These are phyloP conservation scores for Sitodiplosis mosellana DNA, from an alignment of 1,140 invertebrate species.

Conservation along the genomic window DNA sequence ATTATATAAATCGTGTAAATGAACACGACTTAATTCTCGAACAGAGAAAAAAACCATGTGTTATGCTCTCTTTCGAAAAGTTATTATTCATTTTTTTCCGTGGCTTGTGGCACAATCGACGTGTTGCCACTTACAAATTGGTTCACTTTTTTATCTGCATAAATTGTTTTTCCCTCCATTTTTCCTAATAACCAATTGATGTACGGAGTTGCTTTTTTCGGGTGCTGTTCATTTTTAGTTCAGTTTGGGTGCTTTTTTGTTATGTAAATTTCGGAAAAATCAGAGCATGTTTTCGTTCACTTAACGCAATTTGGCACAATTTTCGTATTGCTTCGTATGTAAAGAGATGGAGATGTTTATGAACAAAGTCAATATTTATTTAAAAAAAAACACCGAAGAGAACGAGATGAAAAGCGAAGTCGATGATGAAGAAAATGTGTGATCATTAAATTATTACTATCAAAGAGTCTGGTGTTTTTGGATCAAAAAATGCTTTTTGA, in stretches of 20 bases:
- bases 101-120: no score
- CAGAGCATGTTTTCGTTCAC: neutral
- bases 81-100: no score
- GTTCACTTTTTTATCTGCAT: no score
- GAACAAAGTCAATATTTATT: neutral
- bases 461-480: neutral
- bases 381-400: neutral
- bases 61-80: no score
- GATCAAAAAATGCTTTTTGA: no score
- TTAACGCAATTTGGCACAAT: neutral
- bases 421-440: neutral
- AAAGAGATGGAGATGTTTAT: neutral
- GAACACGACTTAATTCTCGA: no score
- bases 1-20: no score
- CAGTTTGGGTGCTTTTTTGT: neutral
- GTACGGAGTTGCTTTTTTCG: no score
- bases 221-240: neutral
- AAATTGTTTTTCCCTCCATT: no score
- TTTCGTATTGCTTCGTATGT: neutral
- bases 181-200: no score
- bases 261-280: neutral
- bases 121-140: no score
- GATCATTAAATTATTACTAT: neutral
- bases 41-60: no score
- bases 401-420: neutral